Evolutionary conservation across 2,888 invertebrate genomes (phyloP), one percentile per base, ranked within the genome.

Genomic region (Smittia aterrima): DNA sequence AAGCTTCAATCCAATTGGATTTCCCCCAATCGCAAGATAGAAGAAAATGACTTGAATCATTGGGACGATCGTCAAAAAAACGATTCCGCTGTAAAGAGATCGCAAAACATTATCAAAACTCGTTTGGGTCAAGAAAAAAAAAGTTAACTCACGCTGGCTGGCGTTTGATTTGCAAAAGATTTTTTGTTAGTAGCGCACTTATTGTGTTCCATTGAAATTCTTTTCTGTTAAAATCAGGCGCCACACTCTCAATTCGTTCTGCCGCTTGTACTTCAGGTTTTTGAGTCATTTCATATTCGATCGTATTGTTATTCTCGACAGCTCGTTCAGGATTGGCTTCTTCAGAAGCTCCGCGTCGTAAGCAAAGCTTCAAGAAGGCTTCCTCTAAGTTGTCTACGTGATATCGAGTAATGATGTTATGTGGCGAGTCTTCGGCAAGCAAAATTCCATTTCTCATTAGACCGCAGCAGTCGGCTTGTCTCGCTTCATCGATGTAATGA

Each of bases 401-500:
- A 79, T 89, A 91, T 77, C 85, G 84, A 1, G 85, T 81, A 77
- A 96, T 85, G 11, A 96, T 86, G 76, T 88, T 86, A 7, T 83
- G 83, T 0, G 96, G 96, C 0, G 92, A 87, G 77, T 92, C 90
- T 83, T 97, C 96, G 0, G 94, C 95, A 75, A 97, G 80, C 22
- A 97, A 85, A 75, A 89, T 87, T 0, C 96, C 97, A 78, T 90
- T 90, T 76, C 96, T 86, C 87, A 97, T 91, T 67, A 97, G 84
- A 47, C 96, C 96, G 80, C 96, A 93, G 83, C 86, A 88, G 80
- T 92, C 86, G 1, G 93, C 92, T 80, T 91, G 90, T 79, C 89
- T 89, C 1, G 95, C 92, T 84, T 96, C 96, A 80, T 96, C 96
- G 75, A 96, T 95, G 80, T 96, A 96, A 84, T 96, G 96, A 13